These are phyloP conservation scores for Rhizomys pruinosus DNA, from an alignment of 2,113 vertebrate genomes.

Conservation along the genomic window DNA sequence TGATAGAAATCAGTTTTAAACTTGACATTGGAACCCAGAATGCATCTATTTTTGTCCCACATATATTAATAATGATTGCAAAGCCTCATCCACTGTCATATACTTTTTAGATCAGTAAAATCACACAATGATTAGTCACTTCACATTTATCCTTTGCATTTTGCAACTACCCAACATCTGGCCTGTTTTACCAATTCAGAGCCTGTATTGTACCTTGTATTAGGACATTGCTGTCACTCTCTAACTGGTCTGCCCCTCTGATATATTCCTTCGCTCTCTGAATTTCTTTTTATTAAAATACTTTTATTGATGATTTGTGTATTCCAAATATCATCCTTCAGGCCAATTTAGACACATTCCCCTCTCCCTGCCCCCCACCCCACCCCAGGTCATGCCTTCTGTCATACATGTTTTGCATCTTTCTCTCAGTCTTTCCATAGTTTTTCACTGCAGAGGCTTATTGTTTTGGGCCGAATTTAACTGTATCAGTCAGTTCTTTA, in stretches of 20 bases:
- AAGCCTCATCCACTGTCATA: background rate
- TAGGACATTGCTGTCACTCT: background rate
- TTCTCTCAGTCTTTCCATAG: too few species aligned
- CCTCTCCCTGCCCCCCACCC: too few species aligned
- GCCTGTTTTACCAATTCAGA: background rate
- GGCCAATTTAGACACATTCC: too few species aligned
- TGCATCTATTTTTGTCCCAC: background rate
- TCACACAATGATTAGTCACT: background rate
- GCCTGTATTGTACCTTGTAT: background rate
- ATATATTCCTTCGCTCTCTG: background rate
- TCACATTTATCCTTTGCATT: background rate
- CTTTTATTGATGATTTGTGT: too few species aligned
- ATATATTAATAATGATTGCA: conserved; percentile 12
- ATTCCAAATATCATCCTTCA: too few species aligned
- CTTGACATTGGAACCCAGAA: background rate
- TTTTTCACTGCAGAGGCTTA: too few species aligned
- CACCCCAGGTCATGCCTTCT: too few species aligned
- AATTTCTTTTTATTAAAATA: conserved; percentile 36
- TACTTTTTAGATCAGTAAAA: background rate
- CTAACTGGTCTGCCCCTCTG: background rate
- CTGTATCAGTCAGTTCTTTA: too few species aligned
- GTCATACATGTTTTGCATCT: too few species aligned
- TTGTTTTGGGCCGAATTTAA: too few species aligned
- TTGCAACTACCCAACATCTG: background rate
- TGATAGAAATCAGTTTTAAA: background rate